These are phyloP conservation scores for Sebastes dallii DNA, from an alignment of 2,797 vertebrate genomes.

Conservation along the genomic window DNA sequence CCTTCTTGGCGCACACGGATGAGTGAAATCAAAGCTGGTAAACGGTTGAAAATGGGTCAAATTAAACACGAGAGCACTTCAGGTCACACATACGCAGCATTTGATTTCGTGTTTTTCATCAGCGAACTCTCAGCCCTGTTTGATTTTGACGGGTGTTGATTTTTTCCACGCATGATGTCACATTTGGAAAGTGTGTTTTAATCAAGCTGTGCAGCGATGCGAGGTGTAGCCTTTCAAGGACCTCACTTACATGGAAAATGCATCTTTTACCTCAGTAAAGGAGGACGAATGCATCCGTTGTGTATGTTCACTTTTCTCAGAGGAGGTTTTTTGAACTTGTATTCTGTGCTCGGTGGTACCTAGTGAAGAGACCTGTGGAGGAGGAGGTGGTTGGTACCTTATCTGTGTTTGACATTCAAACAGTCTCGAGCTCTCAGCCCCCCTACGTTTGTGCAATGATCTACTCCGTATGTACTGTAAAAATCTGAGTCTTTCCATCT, in stretches of 20 bases:
- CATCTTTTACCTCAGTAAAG: slow-evolving; percentile 23
- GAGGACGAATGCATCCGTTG: slow-evolving; percentile 28
- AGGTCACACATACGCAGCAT: neutral
- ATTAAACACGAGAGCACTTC: neutral
- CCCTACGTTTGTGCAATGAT: slow-evolving; percentile 46
- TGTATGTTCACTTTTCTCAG: slow-evolving; percentile 23
- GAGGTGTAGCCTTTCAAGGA: slow-evolving; percentile 25
- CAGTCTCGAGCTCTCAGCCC: slow-evolving; percentile 40
- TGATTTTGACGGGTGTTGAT: slow-evolving; percentile 18
- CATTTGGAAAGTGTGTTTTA: slow-evolving; percentile 48
- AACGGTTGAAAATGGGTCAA: neutral
- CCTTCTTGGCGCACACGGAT: neutral
- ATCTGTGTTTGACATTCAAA: slow-evolving; percentile 71
- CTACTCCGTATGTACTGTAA: slow-evolving; percentile 13
- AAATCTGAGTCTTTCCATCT: slow-evolving; percentile 13
- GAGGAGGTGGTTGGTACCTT: slow-evolving; percentile 64
- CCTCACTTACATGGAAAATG: slow-evolving; percentile 42
- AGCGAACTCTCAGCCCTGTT: neutral
- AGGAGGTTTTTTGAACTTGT: slow-evolving; percentile 45
- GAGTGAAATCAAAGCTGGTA: neutral
- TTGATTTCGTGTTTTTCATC: slow-evolving; percentile 11
- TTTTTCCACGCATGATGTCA: slow-evolving; percentile 58
- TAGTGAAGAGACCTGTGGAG: slow-evolving; percentile 54
- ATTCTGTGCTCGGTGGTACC: slow-evolving; percentile 31
- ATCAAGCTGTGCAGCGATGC: slow-evolving; percentile 8